Conservation (phyloP, 2,797 vertebrate species). For the Sebastes glaucus region DNA sequence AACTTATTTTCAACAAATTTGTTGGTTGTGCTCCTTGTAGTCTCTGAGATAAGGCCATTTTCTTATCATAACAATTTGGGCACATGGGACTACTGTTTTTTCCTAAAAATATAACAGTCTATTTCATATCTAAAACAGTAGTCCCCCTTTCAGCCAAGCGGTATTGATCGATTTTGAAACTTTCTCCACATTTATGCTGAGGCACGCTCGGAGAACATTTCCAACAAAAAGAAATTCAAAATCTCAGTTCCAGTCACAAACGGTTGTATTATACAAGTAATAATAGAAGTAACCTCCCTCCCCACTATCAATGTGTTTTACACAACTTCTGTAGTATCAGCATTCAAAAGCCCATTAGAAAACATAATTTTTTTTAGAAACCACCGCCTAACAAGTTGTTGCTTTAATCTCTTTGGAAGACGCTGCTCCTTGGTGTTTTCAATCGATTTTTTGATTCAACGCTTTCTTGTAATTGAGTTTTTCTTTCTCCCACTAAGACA, state of each 20-base stretch:
- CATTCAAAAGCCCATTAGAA: not conserved
- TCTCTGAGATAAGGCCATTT: not conserved
- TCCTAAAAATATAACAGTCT: not conserved
- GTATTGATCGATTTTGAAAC: no score
- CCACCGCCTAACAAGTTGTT: not conserved
- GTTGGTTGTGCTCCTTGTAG: not conserved
- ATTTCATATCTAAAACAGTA: no score
- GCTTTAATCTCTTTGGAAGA: not conserved
- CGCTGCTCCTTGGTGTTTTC: not conserved
- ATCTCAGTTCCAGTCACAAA: no score
- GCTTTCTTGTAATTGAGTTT: not conserved
- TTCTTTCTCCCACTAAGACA: not conserved
- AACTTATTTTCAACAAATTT: not conserved
- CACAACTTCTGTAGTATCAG: not conserved
- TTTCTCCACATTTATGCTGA: no score
- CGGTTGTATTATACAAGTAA: no score
- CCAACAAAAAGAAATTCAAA: no score
- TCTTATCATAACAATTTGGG: not conserved
- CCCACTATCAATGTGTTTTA: not conserved
- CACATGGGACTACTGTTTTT: not conserved
- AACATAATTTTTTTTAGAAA: not conserved
- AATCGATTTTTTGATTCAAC: not conserved
- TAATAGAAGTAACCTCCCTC: not conserved
- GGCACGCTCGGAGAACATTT: no score
- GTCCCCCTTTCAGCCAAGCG: no score